Base-by-base conservation (phyloP, 2,113 vertebrate species). In the Macrotus californicus region DNA sequence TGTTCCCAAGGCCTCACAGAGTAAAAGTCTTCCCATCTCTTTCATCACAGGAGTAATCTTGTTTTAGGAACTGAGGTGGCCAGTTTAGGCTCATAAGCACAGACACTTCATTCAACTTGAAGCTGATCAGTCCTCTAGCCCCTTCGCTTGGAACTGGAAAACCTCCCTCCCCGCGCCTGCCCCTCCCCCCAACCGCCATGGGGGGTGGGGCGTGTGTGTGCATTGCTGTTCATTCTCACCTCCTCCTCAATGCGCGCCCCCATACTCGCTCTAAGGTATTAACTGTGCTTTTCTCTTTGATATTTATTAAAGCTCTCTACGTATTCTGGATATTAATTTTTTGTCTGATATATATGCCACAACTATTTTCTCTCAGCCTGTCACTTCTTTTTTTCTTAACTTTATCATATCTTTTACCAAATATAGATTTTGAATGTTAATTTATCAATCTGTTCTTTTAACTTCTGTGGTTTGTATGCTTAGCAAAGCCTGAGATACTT, bases 391-490 rank as follows among this genome's bases (percentile, higher is more conserved):
- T 90, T 89, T 96, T 66, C 85, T 89, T 48, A 94, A 75, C 76
- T 93, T 93, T 48, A 84, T 77, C 69, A 29, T 96, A 73, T 96
- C 87, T 96, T 89, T 91, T 90, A 92, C 95, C 84, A 96, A 95
- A 97, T 88, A 94, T 95, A 97, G 95, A 87, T 70, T 92, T 87
- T 88, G 84, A 97, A 96, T 96, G 90, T 93, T 96, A 96, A 95
- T 95, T 96, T 97, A 94, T 96, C 97, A 97, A 96, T 92, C 97
- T 97, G 95, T 96, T 96, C 95, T 95, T 94, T 95, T 93, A 94
- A 96, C 85, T 96, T 96, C 87, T 86, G 91, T 69, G 52, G 90
- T 96, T 94, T 96, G 76, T 90, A 36, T 92, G 59, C 77, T 94
- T 94, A 92, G 54, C 76, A 95, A 95, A 94, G 70, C 86, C 95